Evolutionary conservation across 2,888 invertebrate genomes (phyloP), one percentile per base, ranked within the genome.

Genomic region (Azorinus chamasolen): DNA sequence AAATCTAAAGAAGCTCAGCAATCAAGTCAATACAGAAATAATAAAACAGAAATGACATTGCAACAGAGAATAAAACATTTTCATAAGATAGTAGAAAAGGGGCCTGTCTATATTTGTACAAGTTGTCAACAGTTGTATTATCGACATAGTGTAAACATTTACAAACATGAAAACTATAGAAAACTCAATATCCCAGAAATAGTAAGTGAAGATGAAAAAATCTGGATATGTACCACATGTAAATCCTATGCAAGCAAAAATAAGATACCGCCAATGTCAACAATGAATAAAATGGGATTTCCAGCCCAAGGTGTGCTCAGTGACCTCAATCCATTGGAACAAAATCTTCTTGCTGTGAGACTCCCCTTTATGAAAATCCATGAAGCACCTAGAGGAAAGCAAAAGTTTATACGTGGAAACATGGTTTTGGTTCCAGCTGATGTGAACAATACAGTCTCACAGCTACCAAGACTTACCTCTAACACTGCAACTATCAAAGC

Each of bases 211-310:
- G 59, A 41, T 39, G 20, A 41, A 2, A 68, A 37, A 41, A 41
- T 32, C n/a, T 80, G 74, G 80, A 59, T 81, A 32, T 83, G 81
- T 54, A 55, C 20, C 8, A 82, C 79, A 3, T 83, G 83, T 54
- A 22, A 43, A 24, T 63, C 43, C 10, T 62, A 77, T 45, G 20
- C 79, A 24, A 76, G 58, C 12, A 68, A 66, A 51, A 51, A 55
- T 0, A 77, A 79, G 59, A 57, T 73, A 14, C 79, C 83, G 50
- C 74, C 78, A 20, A 27, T 63, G 24, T 69, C 79, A 25, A 43
- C 41, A 14, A 51, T 63, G 45, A 79, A 77, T 51, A 61, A 62
- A 22, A 74, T 79, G 65, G 16, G 16, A 27, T 83, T 83, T 62
- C 70, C 68, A 51, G 62, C 54, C 2, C 55, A 46, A 39, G 45